Base-by-base conservation (phyloP, 2,888 invertebrate species). In the Euspilapteryx auroguttella region DNA sequence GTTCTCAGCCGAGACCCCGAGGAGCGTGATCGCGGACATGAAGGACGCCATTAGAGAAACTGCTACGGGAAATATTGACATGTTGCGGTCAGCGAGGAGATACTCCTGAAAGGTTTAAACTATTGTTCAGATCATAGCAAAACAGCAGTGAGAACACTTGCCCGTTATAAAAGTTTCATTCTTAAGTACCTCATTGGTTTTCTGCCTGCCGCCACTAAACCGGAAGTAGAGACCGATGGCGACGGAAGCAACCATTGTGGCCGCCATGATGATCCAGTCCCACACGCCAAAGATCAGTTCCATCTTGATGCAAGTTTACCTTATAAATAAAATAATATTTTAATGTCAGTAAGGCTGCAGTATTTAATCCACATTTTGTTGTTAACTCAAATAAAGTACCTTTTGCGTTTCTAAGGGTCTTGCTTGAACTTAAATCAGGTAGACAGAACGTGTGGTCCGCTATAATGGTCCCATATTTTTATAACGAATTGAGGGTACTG, bases 11-110 rank as follows among this genome's bases (percentile, higher is more conserved):
- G 92, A 89, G 2, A 93, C 89, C 10, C 94, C 94, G n/a, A 95
- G 73, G 22, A 94, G 56, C 0, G 92, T 90, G 29, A 94, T 83
- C 17, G 94, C 91, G 1, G 94, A 94, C 87, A 94, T 90, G 54
- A 94, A 94, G 22, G 92, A 91, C n/a, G 93, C 92, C 87, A 94
- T 91, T 32, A 94, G 59, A 2, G 93, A 93, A 37, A 94, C 88
- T 3, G 92, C 87, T 1, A 94, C 90, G 0, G 94, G 91, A 5
- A 77, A 53, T 40, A 89, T 78, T 4, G 86, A 81, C 87, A 94
- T 88, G 36, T 86, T 87, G 32, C 83, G 81, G 49, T 91, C 85
- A 0, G 91, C 94, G 30, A 90, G 56, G 33, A 94, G 79, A 49
- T 89, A 94, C 61, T 93, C 93, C 84, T 89, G 61, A 30, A 64